Evolutionary conservation across 2,797 vertebrate genomes (phyloP).

Genomic region (Nothura maculosa): DNA sequence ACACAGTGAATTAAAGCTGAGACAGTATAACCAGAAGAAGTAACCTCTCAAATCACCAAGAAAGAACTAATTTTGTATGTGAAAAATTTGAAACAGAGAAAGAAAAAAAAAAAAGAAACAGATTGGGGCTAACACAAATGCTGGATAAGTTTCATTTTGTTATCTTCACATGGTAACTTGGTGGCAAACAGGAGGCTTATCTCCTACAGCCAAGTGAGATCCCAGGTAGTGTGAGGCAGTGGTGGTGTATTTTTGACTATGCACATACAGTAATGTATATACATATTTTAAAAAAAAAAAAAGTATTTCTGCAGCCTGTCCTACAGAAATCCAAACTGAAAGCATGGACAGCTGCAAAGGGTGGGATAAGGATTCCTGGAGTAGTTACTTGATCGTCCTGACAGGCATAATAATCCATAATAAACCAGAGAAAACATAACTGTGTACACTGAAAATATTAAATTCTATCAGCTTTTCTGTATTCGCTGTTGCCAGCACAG

Average conservation of each 20-base stretch:
- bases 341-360: neutral
- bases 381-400: neutral
- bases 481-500: neutral
- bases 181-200: neutral
- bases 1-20: neutral
- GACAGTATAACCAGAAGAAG: neutral
- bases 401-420: slow-evolving; percentile 6
- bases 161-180: neutral
- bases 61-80: neutral
- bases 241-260: rapidly evolving
- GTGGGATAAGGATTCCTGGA: slow-evolving; percentile 7
- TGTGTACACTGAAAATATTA: neutral
- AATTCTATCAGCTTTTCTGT: neutral
- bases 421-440: neutral
- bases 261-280: neutral
- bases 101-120: neutral
- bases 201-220: neutral
- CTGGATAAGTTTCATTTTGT: neutral
- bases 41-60: neutral
- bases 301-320: neutral
- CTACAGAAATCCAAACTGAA: neutral
- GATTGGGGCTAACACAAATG: rapidly evolving
- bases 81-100: neutral
- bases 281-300: neutral
- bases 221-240: neutral